Evolutionary conservation across 1,140 invertebrate species (phyloP), one percentile per base, ranked within the genome.

Genomic region (Drosophila yakuba): DNA sequence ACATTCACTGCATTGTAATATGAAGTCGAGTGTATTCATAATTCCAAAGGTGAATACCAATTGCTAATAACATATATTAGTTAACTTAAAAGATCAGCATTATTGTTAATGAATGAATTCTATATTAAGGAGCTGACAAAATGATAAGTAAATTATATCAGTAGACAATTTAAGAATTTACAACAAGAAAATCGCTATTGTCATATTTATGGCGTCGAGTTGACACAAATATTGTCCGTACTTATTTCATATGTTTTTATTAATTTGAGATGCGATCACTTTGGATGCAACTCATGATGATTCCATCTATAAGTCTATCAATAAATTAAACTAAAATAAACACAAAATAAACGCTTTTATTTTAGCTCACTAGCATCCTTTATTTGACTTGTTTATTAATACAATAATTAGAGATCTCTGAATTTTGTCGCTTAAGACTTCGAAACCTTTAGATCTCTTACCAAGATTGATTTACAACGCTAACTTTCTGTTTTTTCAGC

Each of bases 381-480:
- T 0, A 2, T 10, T 8, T 32, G 32, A 32, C 32, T 32, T 10
- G 8, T 32, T 32, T 32, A 7, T 10, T 32, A 32, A 32, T 32
- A 32, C 7, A 10, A 10, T 10, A 8, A 8, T 8, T 32, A 8
- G 2, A 32, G 2, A 3, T 32, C 32, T 3, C 8, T 32, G 32
- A 32, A 0, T 32, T 32, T 10, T 32, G 32, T 8, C 8, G 2
- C 8, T 32, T 8, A 8, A 32, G 32, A 32, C 1, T 32, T 32
- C 8, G 8, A 32, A 32, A 32, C n/a, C 12, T n/a, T 50, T 2
- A 35, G 57, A 39, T 38, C n/a, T 74, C 17, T 50, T 55, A 39
- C 20, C 23, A 17, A 45, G 39, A 78, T 78, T 78, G 75, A 78
- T 78, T 78, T 78, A 78, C 51, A 28, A 43, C 32, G 1, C 32